Evolutionary conservation across 2,113 vertebrate species (phyloP), one percentile per base, ranked within the genome.

Genomic region (Cavia aperea): DNA sequence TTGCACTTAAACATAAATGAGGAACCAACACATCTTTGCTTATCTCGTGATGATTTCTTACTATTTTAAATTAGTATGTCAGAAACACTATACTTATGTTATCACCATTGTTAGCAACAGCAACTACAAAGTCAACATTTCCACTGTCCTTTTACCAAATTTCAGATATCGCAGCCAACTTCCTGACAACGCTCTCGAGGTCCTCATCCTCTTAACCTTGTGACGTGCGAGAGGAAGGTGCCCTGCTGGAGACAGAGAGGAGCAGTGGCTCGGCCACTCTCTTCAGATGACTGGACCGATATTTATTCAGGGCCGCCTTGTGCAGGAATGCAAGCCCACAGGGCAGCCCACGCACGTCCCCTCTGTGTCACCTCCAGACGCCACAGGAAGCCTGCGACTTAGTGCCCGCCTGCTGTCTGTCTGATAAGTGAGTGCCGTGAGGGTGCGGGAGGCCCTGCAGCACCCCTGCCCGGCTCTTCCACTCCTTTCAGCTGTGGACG

Each of bases 1-100:
- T 36, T 60, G 43, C 78, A 93, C 65, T 91, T 81, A 81, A 85
- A 90, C 73, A 81, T n/a, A 60, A 87, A 79, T 70, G 6, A 62
- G 68, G 60, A 86, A 24, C 26, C 12, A 39, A 16, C 24, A 62
- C 43, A 68, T 85, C 46, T 29, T 86, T 81, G 90, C 62, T 49
- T 56, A 15, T 86, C 26, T 79, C 58, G 65, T 39, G n/a, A 26
- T 84, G 8, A 23, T 81, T 87, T 93, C 49, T 85, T 51, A n/a
- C 51, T 68, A 23, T 86, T 63, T 94, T 93, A 90, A 82, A 18
- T 62, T 62, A 87, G 60, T 31, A 56, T 63, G 70, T 39, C 12
- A 60, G 63, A 60, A 93, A 85, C 21, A 65, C 49, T 49, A 31
- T 82, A 65, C 4, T 24, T 86, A 63, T 3, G 29, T 9, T 5